phyloP scores from a whole-genome alignment of 2,113 vertebrate species.

The Orcinus orca region DNA sequence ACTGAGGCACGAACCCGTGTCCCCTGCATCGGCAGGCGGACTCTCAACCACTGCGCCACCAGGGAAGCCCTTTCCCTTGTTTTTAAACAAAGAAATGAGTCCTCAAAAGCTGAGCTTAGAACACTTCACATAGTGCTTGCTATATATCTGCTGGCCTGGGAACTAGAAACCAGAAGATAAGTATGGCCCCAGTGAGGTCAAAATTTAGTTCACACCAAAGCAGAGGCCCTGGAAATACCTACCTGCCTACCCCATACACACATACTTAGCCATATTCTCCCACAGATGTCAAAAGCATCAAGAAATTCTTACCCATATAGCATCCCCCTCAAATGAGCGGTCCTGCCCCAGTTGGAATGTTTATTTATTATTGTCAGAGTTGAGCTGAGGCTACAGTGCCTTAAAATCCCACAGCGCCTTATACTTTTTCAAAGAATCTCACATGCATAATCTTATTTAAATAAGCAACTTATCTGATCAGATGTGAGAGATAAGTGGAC shows the following conservation, averaged over 20 bases:
- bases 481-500: background rate
- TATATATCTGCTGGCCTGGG: background rate
- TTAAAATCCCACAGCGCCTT: background rate
- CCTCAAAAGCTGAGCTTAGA: background rate
- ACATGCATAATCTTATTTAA: background rate
- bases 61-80: background rate
- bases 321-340: background rate
- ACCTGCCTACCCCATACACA: background rate
- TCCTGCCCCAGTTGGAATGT: background rate
- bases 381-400: background rate
- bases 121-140: background rate
- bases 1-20: too few species aligned
- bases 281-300: background rate
- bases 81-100: constrained; percentile 20
- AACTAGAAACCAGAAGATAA: background rate
- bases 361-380: background rate
- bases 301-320: background rate
- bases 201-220: background rate
- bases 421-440: background rate
- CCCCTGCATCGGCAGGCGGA: too few species aligned
- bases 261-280: background rate
- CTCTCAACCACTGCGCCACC: too few species aligned
- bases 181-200: background rate
- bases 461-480: background rate
- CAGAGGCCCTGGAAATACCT: background rate